A percentile compares a stretch with the other conserved stretches of the same genome.
Evolutionary conservation across 2,797 vertebrate genomes (phyloP).

Genomic region (Argya squamiceps): DNA sequence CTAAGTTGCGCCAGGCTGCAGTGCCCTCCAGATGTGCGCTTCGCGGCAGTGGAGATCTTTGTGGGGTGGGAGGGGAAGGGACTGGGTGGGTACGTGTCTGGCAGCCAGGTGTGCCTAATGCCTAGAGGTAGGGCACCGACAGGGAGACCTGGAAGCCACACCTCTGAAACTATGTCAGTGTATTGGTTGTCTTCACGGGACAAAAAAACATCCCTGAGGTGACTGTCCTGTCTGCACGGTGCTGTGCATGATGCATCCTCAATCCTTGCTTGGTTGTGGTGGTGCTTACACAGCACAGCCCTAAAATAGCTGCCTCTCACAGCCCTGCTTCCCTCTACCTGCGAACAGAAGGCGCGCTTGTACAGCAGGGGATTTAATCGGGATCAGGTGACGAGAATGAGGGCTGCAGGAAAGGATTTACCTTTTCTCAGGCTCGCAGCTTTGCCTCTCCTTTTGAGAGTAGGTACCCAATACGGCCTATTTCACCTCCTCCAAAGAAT

Average conservation of each 20-base stretch:
- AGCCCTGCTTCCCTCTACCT: background rate
- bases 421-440: background rate
- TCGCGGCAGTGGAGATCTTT: background rate
- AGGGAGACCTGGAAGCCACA: background rate
- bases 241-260: background rate
- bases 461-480: background rate
- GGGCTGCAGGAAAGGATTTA: background rate
- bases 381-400: background rate
- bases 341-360: fast-evolving
- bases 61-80: background rate
- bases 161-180: background rate
- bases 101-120: background rate
- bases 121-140: fast-evolving
- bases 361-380: background rate
- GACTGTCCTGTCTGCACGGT: fast-evolving
- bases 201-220: background rate
- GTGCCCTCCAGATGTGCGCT: background rate
- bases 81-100: fast-evolving
- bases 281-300: background rate
- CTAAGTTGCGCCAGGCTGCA: background rate
- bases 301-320: background rate
- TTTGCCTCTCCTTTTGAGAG: background rate
- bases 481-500: background rate
- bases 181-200: background rate
- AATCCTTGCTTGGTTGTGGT: fast-evolving